Conservation (phyloP, 2,888 invertebrate genomes). For the Ischnura elegans region DNA sequence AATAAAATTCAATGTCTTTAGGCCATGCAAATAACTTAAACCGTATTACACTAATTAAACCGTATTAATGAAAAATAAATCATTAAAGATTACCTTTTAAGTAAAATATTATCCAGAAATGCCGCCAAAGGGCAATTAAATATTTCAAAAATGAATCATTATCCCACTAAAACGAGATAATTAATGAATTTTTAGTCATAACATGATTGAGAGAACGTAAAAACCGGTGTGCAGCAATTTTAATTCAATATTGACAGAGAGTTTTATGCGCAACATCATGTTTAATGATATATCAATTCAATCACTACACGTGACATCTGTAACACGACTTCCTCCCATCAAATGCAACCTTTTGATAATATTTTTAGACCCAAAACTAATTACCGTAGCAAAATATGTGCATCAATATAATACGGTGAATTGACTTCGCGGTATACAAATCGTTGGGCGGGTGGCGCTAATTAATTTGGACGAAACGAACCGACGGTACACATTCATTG, state of each 20-base stretch:
- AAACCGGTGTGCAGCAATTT: neutral
- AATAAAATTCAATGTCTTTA: neutral
- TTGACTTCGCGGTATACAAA: neutral
- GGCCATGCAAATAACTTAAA: neutral
- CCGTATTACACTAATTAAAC: no score
- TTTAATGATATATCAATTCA: conserved; percentile 26
- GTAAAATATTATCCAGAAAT: neutral
- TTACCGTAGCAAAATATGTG: neutral
- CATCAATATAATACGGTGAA: neutral
- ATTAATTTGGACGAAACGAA: neutral
- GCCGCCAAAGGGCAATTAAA: neutral
- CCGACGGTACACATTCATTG: neutral
- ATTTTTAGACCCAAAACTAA: neutral
- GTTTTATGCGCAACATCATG: neutral
- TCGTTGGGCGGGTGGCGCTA: neutral
- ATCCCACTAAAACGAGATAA: neutral
- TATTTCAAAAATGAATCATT: neutral
- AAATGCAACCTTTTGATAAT: neutral
- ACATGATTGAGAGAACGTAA: neutral
- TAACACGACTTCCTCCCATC: neutral
- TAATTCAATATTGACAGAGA: conserved; percentile 1
- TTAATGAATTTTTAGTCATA: neutral
- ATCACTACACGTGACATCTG: conserved; percentile 10
- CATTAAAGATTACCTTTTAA: neutral
- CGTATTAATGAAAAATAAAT: neutral